Base-by-base conservation (phyloP, 2,113 vertebrate species). In the Atherinomorus stipes region DNA sequence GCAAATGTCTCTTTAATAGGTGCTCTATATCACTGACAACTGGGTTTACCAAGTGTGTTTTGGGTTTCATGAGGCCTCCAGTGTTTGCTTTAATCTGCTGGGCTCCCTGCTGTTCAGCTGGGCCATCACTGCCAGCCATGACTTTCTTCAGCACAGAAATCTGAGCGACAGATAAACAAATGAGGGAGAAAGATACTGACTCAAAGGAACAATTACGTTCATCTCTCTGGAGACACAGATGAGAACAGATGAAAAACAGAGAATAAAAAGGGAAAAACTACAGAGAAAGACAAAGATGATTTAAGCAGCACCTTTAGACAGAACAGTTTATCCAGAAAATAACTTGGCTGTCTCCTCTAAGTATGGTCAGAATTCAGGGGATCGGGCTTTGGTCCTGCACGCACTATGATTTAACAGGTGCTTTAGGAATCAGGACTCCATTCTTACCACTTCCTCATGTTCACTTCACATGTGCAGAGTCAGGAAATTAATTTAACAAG, bases 401-500 rank as follows among this genome's bases (percentile, higher is more conserved):
- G 22, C 60, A 78, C 72, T 51, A 53, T 81, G 74, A 72, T 75
- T 84, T 87, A 82, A 84, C 86, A 89, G 83, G 84, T 89, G 82
- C 76, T 90, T 77, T 73, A 74, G 63, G 84, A 89, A 85, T 82
- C 71, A 84, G 37, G 34, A 54, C 60, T 22, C 15, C 25, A 42
- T 80, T 74, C 60, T 74, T 53, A 23, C 54, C 70, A 44, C 66
- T 81, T 85, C 76, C 84, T 77, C 31, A 34, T 57, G 37, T 64
- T 78, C 66, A 65, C 64, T 71, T 71, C 71, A 50, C 52, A 80
- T 45, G 44, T 66, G 68, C 72, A 40, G 13, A 83, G 66, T 84
- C 84, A 88, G 87, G 84, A 89, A 88, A 88, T 85, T 78, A 78
- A 89, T 87, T 83, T 81, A 68, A 83, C 52, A 59, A 80, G 75